phyloP scores from a whole-genome alignment of 30 jellyfish, hydroid and myxozoan species.

The Nemopilema nomurai region DNA sequence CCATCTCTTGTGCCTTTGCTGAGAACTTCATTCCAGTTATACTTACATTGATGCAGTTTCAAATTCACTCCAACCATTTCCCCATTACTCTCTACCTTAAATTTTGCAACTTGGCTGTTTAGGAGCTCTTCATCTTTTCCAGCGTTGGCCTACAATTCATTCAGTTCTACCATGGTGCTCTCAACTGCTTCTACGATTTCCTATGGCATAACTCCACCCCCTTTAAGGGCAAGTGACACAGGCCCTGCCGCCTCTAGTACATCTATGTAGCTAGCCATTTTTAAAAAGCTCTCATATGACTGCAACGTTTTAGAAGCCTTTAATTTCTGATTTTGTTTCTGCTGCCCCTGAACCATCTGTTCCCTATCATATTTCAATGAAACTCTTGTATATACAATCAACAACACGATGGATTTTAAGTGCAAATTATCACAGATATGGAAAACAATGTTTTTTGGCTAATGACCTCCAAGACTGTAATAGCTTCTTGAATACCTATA shows the following conservation, averaged over 20 bases:
- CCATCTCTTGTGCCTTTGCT: background rate
- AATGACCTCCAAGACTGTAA: too few species aligned
- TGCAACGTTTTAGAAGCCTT: conserved; percentile 47
- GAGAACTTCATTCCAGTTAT: background rate
- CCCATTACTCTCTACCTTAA: background rate
- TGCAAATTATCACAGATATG: too few species aligned
- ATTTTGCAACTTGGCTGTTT: background rate
- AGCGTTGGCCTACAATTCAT: background rate
- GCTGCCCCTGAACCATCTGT: too few species aligned
- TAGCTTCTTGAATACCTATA: too few species aligned
- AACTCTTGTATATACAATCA: too few species aligned
- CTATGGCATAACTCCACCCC: background rate
- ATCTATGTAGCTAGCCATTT: conserved; percentile 56
- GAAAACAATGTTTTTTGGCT: too few species aligned
- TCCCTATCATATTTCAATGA: too few species aligned
- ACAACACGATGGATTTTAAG: too few species aligned
- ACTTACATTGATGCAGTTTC: too few species aligned
- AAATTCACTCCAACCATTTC: background rate
- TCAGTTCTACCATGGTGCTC: background rate
- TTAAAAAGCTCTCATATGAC: conserved; percentile 37
- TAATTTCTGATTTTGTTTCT: conserved; percentile 48
- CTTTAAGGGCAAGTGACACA: background rate
- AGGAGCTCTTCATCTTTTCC: background rate
- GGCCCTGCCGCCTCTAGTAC: conserved; percentile 34
- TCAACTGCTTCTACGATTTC: background rate